Percentiles rank a stretch among this genome's conserved stretches.
Evolutionary conservation across 2,113 vertebrate species (phyloP).

Genomic region (Gymnobelideus leadbeateri): DNA sequence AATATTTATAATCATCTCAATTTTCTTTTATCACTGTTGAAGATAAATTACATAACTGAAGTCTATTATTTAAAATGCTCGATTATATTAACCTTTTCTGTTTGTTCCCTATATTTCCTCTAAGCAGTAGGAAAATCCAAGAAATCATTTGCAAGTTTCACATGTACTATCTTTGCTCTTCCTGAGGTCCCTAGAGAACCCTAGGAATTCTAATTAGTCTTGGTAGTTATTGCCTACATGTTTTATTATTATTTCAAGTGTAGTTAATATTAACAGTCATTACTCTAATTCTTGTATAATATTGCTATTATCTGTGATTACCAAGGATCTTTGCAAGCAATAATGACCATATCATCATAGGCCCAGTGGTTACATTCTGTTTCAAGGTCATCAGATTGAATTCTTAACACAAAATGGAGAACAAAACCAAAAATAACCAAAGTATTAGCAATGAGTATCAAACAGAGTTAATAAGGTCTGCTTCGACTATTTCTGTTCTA

Average conservation of each 20-base stretch:
- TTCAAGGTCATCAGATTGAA: slow-evolving; percentile 51
- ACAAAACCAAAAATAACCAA: slow-evolving; percentile 42
- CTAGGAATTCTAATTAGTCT: slow-evolving; percentile 75
- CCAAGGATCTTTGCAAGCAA: slow-evolving; percentile 43
- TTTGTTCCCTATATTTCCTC: slow-evolving; percentile 68
- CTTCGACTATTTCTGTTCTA: slow-evolving; percentile 12
- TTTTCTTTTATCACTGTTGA: slow-evolving; percentile 67
- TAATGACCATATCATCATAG: slow-evolving; percentile 31
- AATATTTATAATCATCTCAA: slow-evolving; percentile 59
- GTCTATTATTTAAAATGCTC: slow-evolving; percentile 62
- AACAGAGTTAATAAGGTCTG: slow-evolving; percentile 1
- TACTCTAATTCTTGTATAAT: slow-evolving; percentile 67
- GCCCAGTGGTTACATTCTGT: not conserved
- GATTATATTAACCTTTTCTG: slow-evolving; percentile 68
- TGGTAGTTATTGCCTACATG: slow-evolving; percentile 69
- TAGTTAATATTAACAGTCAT: slow-evolving; percentile 67
- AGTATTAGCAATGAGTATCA: slow-evolving; percentile 1
- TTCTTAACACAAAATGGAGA: slow-evolving; percentile 55
- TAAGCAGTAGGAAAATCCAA: slow-evolving; percentile 68
- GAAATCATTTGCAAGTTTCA: slow-evolving; percentile 64
- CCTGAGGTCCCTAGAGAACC: slow-evolving; percentile 65
- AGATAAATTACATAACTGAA: slow-evolving; percentile 44
- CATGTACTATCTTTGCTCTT: slow-evolving; percentile 61
- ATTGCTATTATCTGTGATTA: slow-evolving; percentile 56
- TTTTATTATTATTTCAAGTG: slow-evolving; percentile 68